Percentiles rank a stretch among this genome's conserved stretches.
phyloP scores from a whole-genome alignment of 2,113 vertebrate species.

The Myrmecobius fasciatus region DNA sequence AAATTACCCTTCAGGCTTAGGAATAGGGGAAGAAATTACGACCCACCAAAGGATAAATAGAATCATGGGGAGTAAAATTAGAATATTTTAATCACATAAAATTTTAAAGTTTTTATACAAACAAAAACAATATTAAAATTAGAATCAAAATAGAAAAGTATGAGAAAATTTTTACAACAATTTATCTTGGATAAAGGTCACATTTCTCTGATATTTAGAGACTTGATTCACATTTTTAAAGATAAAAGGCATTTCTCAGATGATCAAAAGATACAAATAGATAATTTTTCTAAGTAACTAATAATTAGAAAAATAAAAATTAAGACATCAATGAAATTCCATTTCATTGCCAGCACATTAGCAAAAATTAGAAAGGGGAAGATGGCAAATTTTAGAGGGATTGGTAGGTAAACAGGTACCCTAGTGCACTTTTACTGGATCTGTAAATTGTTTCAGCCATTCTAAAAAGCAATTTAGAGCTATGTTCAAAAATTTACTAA shows the following conservation, averaged over 20 bases:
- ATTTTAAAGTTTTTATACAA: neutral
- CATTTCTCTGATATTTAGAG: neutral
- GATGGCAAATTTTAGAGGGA: neutral
- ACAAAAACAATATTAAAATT: neutral
- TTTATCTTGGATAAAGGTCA: neutral
- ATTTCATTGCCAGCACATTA: neutral
- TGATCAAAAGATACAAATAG: neutral
- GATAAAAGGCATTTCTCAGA: neutral
- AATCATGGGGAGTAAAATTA: neutral
- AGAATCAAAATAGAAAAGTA: neutral
- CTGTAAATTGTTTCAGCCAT: neutral
- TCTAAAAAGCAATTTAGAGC: neutral
- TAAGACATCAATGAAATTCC: neutral
- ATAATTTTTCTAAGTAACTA: neutral
- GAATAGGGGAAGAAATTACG: neutral
- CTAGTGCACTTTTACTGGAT: neutral
- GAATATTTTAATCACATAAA: neutral
- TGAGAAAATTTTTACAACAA: neutral
- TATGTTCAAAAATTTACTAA: neutral
- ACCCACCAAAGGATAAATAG: neutral
- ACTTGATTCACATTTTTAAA: neutral
- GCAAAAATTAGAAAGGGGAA: neutral
- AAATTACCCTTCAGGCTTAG: neutral
- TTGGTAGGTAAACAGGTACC: neutral
- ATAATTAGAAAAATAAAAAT: neutral